Conservation (phyloP, 2,888 invertebrate genomes). For the Eupeodes latifasciatus region DNA sequence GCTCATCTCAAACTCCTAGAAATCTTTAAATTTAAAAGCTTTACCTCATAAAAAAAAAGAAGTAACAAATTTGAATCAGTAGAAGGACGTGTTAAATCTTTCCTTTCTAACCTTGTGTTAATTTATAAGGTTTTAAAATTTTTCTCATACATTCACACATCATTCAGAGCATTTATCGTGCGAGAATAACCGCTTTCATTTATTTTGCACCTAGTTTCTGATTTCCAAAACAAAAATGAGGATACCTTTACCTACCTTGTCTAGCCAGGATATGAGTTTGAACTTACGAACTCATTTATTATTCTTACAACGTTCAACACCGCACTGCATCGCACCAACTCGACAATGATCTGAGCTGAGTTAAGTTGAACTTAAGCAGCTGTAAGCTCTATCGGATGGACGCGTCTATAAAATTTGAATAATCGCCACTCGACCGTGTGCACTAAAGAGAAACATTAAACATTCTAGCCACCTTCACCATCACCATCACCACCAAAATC, state of each 20-base stretch:
- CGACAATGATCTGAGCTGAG: conserved; percentile 66
- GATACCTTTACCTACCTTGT: conserved; percentile 26
- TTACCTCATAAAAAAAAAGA: background rate
- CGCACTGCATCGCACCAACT: background rate
- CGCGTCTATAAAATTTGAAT: conserved; percentile 76
- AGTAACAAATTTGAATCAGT: background rate
- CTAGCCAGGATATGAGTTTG: conserved; percentile 69
- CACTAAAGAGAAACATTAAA: conserved; percentile 71
- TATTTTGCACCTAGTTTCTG: conserved; percentile 3
- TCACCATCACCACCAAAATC: background rate
- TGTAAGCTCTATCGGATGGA: conserved; percentile 74
- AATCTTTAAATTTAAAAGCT: no score
- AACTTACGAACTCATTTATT: conserved; percentile 60
- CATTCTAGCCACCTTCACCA: background rate
- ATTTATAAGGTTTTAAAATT: background rate
- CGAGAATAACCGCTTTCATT: background rate
- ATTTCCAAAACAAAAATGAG: background rate
- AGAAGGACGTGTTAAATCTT: background rate
- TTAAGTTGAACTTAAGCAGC: conserved; percentile 73
- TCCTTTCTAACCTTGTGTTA: background rate
- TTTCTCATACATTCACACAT: background rate
- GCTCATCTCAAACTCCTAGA: no score
- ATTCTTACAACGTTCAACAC: conserved; percentile 63
- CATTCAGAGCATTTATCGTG: background rate
- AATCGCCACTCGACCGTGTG: conserved; percentile 74